Evolutionary conservation across 2,888 invertebrate genomes (phyloP).

Genomic region (Tetranychus piercei): DNA sequence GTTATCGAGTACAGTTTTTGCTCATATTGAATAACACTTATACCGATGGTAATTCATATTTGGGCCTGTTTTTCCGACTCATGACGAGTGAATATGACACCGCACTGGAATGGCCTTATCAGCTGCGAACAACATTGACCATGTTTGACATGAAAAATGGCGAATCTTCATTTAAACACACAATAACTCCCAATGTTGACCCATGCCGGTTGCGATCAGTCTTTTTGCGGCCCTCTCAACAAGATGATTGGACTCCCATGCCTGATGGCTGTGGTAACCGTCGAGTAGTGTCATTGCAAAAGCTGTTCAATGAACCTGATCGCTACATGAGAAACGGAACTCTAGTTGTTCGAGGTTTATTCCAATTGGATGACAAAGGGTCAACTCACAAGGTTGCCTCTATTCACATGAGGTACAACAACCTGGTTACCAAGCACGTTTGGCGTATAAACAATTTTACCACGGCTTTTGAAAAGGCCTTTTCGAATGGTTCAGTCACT

Average conservation of each 20-base stretch:
- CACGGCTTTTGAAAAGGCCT: slow-evolving; percentile 6
- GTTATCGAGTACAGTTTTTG: neutral
- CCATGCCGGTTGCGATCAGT: slow-evolving; percentile 24
- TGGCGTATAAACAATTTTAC: slow-evolving; percentile 23
- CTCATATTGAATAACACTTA: neutral
- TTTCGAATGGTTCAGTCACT: neutral
- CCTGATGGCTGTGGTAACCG: slow-evolving; percentile 24
- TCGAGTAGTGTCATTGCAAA: slow-evolving; percentile 15
- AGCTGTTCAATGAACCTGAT: slow-evolving; percentile 2
- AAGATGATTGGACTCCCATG: slow-evolving; percentile 13
- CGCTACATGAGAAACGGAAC: slow-evolving; percentile 20
- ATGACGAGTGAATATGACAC: slow-evolving; percentile 24
- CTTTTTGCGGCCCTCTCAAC: slow-evolving; percentile 22
- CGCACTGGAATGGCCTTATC: slow-evolving; percentile 24
- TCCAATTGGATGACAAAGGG: slow-evolving; percentile 22
- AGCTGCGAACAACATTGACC: neutral
- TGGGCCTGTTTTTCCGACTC: slow-evolving; percentile 24
- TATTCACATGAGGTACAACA: slow-evolving; percentile 25
- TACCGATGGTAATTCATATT: slow-evolving; percentile 10
- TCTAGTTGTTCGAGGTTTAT: slow-evolving; percentile 22
- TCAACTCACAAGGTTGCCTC: slow-evolving; percentile 19
- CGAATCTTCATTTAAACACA: neutral
- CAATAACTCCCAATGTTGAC: slow-evolving; percentile 23
- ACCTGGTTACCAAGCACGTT: slow-evolving; percentile 28
- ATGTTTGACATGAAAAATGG: neutral